Evolutionary conservation across 2,888 invertebrate species (phyloP).

Genomic region (Myathropa florea): DNA sequence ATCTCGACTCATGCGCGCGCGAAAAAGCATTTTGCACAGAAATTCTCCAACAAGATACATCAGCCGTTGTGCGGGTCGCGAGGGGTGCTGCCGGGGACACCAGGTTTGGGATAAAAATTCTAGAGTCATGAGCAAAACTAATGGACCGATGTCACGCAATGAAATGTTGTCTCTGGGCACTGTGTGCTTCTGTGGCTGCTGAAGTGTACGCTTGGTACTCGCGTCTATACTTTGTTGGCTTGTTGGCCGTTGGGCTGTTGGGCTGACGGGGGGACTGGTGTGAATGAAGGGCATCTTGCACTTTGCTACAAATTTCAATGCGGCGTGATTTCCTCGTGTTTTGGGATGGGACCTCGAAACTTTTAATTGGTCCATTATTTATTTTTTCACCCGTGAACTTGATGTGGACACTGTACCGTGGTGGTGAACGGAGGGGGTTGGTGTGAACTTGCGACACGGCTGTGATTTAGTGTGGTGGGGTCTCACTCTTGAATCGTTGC

Average conservation of each 20-base stretch:
- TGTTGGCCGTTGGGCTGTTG: background rate
- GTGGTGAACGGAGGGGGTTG: background rate
- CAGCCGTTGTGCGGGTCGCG: background rate
- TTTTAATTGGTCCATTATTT: slow-evolving; percentile 72
- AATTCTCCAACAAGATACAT: slow-evolving; percentile 43
- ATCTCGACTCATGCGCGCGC: slow-evolving; percentile 72
- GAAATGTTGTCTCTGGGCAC: slow-evolving; percentile 60
- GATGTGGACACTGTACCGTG: slow-evolving; percentile 7
- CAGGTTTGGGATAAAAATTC: slow-evolving; percentile 70
- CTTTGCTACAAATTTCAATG: slow-evolving; percentile 68
- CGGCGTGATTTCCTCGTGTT: slow-evolving; percentile 6
- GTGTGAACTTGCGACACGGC: slow-evolving; percentile 24
- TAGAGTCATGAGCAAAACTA: slow-evolving; percentile 75
- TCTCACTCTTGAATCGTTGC: background rate
- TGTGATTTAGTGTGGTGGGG: slow-evolving; percentile 53
- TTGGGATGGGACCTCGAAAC: slow-evolving; percentile 53
- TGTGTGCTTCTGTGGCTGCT: slow-evolving; percentile 11
- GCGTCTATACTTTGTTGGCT: background rate
- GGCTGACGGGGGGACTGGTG: slow-evolving; percentile 16
- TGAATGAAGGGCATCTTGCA: slow-evolving; percentile 68
- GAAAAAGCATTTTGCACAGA: slow-evolving; percentile 69
- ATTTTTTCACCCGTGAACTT: slow-evolving; percentile 60
- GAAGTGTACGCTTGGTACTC: background rate
- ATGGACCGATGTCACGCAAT: slow-evolving; percentile 76
- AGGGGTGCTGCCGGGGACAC: background rate